Evolutionary conservation across 2,113 vertebrate species (phyloP).

Genomic region (Hucho hucho): DNA sequence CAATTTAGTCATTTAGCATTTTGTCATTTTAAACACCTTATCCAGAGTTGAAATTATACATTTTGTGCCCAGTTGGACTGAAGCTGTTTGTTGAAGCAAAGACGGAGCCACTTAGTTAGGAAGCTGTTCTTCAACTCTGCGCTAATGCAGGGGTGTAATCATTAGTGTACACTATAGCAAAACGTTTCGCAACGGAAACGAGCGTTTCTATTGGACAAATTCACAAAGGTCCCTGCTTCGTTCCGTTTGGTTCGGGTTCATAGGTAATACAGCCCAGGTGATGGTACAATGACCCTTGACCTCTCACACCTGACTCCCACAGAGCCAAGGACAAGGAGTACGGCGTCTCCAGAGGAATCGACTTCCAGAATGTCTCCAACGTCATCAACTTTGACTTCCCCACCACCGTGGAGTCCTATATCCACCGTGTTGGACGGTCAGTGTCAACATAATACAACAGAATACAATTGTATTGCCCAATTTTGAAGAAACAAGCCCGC

Average conservation of each 20-base stretch:
- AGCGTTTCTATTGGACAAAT: no score
- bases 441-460: not conserved
- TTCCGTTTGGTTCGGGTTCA: no score
- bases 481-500: not conserved
- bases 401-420: slow-evolving; percentile 77
- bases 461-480: not conserved
- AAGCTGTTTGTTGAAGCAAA: not conserved
- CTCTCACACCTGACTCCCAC: not conserved
- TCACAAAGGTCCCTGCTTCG: no score
- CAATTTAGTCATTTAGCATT: not conserved
- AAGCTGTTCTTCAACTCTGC: not conserved
- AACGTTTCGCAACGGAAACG: no score
- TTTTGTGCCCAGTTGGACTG: not conserved
- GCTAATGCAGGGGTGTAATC: no score
- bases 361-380: slow-evolving; percentile 87
- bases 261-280: not conserved
- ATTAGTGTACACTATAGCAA: no score
- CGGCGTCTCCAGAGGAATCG: slow-evolving; percentile 86
- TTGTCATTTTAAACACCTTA: not conserved
- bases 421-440: slow-evolving; percentile 90
- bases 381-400: slow-evolving; percentile 94
- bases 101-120: not conserved
- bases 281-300: not conserved
- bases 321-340: slow-evolving; percentile 81
- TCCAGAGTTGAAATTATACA: not conserved